Conservation (phyloP, 2,888 invertebrate genomes). For the Alsophila aescularia region DNA sequence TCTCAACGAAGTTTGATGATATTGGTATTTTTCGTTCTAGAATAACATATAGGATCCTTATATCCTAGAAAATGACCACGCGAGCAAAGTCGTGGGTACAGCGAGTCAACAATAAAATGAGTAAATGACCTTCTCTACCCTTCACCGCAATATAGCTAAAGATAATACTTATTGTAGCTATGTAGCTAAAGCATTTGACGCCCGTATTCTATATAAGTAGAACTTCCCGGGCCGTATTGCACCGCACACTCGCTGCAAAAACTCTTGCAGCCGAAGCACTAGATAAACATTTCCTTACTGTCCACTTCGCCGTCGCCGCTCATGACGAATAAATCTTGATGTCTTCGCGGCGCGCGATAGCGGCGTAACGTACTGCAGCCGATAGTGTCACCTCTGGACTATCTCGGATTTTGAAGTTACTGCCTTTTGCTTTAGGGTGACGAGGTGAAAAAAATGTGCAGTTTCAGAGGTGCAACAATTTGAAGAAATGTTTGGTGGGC, state of each 20-base stretch:
- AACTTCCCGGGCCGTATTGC: conserved; percentile 8
- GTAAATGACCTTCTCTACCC: no score
- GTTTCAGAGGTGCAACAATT: no score
- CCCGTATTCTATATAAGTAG: conserved; percentile 4
- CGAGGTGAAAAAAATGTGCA: conserved; percentile 13
- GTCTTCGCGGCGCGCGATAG: conserved; percentile 62
- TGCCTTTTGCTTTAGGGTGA: conserved; percentile 21
- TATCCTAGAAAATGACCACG: no score
- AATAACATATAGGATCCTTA: no score
- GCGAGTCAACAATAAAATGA: no score
- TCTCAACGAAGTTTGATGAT: no score
- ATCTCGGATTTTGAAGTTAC: conserved; percentile 44
- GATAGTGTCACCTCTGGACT: conserved; percentile 52
- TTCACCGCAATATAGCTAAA: no score
- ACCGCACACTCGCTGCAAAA: conserved; percentile 45
- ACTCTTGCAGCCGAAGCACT: conserved; percentile 54
- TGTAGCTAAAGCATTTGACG: conserved; percentile 13
- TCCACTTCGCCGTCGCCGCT: conserved; percentile 59
- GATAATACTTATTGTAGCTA: no score
- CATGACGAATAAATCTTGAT: conserved; percentile 75
- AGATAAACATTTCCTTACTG: conserved; percentile 74
- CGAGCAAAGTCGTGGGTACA: no score
- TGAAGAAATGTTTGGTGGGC: no score
- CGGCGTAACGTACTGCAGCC: conserved; percentile 48
- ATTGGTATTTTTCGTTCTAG: no score